Conservation (phyloP, 2,797 vertebrate species). For the Buceros bicornis region DNA sequence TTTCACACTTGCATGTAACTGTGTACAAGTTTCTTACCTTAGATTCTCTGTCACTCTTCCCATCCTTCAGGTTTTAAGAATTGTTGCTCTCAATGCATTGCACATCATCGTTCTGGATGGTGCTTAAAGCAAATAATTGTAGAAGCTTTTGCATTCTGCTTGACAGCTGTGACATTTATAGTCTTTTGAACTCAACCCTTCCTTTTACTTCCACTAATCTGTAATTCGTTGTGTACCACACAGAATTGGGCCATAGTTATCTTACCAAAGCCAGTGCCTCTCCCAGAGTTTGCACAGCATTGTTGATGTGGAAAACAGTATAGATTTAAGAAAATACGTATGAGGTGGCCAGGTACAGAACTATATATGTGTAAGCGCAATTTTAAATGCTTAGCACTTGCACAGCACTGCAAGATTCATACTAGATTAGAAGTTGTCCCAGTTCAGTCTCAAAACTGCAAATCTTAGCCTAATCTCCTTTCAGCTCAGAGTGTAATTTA, state of each 20-base stretch:
- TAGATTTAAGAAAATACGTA: not conserved
- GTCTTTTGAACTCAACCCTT: not conserved
- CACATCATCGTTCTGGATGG: not conserved
- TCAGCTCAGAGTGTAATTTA: not conserved
- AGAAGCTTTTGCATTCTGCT: not conserved
- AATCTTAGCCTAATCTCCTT: not conserved
- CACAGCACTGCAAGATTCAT: not conserved
- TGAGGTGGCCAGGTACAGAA: not conserved
- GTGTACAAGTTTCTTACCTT: not conserved
- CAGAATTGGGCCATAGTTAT: not conserved
- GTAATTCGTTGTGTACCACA: not conserved
- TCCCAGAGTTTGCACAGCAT: not conserved
- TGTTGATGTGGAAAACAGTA: not conserved
- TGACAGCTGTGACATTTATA: not conserved
- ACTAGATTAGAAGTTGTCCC: not conserved
- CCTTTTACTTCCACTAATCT: not conserved
- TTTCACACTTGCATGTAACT: not conserved
- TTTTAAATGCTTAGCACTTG: not conserved
- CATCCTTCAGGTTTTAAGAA: not conserved
- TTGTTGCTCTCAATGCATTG: not conserved
- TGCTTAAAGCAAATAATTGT: not conserved
- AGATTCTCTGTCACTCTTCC: not conserved
- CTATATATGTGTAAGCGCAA: not conserved
- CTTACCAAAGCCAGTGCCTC: not conserved
- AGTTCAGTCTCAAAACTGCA: not conserved